phyloP scores from a whole-genome alignment of 2,888 invertebrate species.

The Rhingia campestris region DNA sequence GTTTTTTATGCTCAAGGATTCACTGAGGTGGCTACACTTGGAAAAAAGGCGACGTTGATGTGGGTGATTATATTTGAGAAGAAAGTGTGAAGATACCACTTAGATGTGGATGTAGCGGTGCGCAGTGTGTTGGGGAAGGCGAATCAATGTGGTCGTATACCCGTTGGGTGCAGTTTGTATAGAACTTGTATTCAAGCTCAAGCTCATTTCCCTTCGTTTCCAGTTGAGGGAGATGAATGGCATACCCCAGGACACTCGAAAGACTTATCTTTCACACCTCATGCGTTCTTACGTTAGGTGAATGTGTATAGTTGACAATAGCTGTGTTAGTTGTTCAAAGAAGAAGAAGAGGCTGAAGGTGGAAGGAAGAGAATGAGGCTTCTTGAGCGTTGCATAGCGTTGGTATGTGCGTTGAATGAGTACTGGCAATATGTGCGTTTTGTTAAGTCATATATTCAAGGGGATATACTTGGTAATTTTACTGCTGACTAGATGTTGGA shows the following conservation, averaged over 20 bases:
- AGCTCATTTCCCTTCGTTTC: constrained; percentile 37
- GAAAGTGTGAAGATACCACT: constrained; percentile 3
- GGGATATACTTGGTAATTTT: too few relatives aligned
- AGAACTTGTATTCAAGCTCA: constrained; percentile 26
- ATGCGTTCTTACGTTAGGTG: constrained; percentile 19
- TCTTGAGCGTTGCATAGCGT: too few relatives aligned
- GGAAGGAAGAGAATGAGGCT: too few relatives aligned
- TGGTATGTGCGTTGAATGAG: too few relatives aligned
- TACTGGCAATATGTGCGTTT: too few relatives aligned
- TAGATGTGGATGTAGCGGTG: neutral
- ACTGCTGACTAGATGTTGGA: too few relatives aligned
- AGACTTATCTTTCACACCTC: constrained; percentile 62
- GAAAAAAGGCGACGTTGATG: constrained; percentile 41
- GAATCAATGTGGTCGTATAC: constrained; percentile 25
- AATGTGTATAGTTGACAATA: constrained; percentile 2
- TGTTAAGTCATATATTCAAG: too few relatives aligned
- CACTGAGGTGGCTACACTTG: constrained; percentile 54
- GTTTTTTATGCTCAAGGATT: constrained; percentile 59
- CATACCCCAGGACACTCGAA: constrained; percentile 25
- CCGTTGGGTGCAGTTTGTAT: constrained; percentile 22
- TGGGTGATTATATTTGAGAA: constrained; percentile 12
- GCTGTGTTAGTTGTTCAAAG: neutral
- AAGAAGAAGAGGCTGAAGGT: neutral
- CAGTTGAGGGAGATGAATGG: constrained; percentile 22
- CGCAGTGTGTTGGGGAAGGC: constrained; percentile 19